Percentiles rank a stretch among this genome's conserved stretches.
Conservation (phyloP, 2,888 invertebrate species). For the Mystacides longicornis region DNA sequence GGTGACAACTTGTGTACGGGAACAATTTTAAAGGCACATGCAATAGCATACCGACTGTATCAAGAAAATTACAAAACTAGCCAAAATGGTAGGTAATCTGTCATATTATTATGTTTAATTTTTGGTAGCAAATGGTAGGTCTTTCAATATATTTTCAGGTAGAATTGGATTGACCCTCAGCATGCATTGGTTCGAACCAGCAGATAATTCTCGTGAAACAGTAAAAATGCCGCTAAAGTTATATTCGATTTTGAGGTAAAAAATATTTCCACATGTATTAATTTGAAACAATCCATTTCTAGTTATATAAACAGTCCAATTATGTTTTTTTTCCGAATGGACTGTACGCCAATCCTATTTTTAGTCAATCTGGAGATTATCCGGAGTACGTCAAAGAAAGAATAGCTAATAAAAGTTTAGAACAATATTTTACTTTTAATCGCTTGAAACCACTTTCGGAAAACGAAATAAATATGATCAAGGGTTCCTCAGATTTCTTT, state of each 20-base stretch:
- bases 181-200: constrained; percentile 9
- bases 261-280: too few relatives aligned
- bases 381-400: constrained; percentile 51
- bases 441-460: constrained; percentile 51
- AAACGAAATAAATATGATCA: constrained; percentile 54
- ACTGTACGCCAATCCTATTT: constrained; percentile 55
- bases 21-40: constrained; percentile 58
- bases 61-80: constrained; percentile 39
- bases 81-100: constrained; percentile 29
- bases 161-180: constrained; percentile 15
- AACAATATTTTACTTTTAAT: constrained; percentile 49
- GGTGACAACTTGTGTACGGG: constrained; percentile 57
- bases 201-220: constrained; percentile 3
- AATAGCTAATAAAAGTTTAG: constrained; percentile 47
- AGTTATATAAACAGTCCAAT: background rate
- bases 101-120: background rate
- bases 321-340: constrained; percentile 31
- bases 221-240: constrained; percentile 7
- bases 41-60: constrained; percentile 53
- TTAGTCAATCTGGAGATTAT: constrained; percentile 51
- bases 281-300: too few relatives aligned
- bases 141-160: constrained; percentile 11
- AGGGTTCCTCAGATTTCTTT: constrained; percentile 56
- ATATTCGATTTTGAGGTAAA: constrained; percentile 12
- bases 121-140: constrained; percentile 11